These are phyloP conservation scores for Scytalopus superciliaris DNA, from an alignment of 2,113 vertebrate genomes.

Conservation along the genomic window DNA sequence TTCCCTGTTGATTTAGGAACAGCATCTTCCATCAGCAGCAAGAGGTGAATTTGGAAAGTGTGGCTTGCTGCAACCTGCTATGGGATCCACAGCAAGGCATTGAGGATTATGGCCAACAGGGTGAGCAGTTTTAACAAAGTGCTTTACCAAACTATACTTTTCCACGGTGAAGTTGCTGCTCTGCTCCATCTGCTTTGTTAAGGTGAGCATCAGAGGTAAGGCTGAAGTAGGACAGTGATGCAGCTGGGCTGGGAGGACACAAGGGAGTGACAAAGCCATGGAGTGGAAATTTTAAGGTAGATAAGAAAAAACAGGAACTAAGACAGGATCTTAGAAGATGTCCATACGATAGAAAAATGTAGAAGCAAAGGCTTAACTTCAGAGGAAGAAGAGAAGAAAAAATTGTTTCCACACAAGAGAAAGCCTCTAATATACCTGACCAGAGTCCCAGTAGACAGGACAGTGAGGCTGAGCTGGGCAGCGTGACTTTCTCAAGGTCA, in stretches of 20 bases:
- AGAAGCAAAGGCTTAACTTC: not conserved
- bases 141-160: not conserved
- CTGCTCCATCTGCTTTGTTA: not conserved
- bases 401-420: not conserved
- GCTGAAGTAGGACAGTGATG: not conserved
- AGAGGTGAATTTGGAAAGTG: not conserved
- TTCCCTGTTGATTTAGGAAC: slow-evolving; percentile 24
- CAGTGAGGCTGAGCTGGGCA: not conserved
- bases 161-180: not conserved
- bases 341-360: not conserved
- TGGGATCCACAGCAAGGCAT: not conserved
- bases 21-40: not conserved
- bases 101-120: not conserved
- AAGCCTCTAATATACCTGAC: not conserved
- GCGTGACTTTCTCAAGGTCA: not conserved
- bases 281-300: not conserved
- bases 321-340: not conserved
- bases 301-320: not conserved
- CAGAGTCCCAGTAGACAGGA: not conserved
- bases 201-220: not conserved
- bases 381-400: not conserved
- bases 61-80: not conserved
- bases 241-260: not conserved
- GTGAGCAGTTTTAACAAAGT: not conserved
- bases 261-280: not conserved